These are phyloP conservation scores for Sorex maritimensis DNA, from an alignment of 2,797 vertebrate species.

Conservation along the genomic window DNA sequence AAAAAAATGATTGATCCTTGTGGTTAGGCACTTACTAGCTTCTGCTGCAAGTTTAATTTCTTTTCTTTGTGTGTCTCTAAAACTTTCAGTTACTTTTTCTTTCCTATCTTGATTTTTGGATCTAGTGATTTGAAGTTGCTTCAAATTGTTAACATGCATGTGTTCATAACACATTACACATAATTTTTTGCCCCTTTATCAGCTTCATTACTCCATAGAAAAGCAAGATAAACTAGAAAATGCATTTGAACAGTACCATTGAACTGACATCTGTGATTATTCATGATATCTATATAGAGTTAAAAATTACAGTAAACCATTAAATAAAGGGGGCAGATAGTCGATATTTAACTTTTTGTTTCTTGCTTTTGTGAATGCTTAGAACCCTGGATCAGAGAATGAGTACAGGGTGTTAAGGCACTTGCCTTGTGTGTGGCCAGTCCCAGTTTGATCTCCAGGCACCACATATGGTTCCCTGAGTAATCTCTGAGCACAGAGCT, in stretches of 20 bases:
- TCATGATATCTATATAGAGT: not conserved
- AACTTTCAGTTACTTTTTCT: not conserved
- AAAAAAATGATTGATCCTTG: not conserved
- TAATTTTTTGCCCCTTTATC: not conserved
- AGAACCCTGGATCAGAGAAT: not conserved
- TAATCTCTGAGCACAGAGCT: no score
- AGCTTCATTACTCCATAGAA: not conserved
- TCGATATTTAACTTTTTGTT: slow-evolving; percentile 49
- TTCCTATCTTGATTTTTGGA: not conserved
- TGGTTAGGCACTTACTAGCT: not conserved
- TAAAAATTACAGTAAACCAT: slow-evolving; percentile 13
- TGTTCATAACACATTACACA: not conserved
- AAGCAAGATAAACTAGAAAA: slow-evolving; percentile 21
- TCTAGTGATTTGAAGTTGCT: slow-evolving; percentile 17
- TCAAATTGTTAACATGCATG: not conserved
- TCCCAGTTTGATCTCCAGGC: no score
- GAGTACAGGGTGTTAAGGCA: no score
- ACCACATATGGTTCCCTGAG: no score
- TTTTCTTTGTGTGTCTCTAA: not conserved
- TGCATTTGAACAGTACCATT: not conserved
- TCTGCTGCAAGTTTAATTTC: slow-evolving; percentile 4
- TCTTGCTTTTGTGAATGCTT: slow-evolving; percentile 41
- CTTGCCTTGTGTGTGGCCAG: no score
- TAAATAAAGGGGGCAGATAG: not conserved
- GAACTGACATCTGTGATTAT: slow-evolving; percentile 13